These are phyloP conservation scores for Eublepharis macularius DNA, from an alignment of 2,113 vertebrate species.

Conservation along the genomic window DNA sequence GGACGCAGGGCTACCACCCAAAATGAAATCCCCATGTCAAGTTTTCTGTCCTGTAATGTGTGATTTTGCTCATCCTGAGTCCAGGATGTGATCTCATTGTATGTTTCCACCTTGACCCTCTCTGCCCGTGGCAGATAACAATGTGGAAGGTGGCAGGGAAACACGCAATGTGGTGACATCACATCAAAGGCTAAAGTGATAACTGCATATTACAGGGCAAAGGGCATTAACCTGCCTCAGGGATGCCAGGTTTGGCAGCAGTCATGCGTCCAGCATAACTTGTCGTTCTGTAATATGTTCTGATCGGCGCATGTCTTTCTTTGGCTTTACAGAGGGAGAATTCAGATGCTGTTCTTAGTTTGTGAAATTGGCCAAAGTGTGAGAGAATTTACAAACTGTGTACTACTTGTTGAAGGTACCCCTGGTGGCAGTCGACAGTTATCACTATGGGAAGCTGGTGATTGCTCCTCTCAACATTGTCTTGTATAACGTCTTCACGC, in stretches of 20 bases:
- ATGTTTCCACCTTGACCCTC: not conserved
- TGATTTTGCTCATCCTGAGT: not conserved
- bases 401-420: constrained; percentile 79
- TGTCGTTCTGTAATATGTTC: not conserved
- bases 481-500: constrained; percentile 94
- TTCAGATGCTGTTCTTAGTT: not conserved
- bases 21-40: not conserved
- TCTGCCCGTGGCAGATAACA: not conserved
- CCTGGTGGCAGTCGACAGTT: constrained; percentile 89
- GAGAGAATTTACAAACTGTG: not conserved
- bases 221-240: not conserved
- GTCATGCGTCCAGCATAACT: not conserved
- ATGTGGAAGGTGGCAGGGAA: not conserved
- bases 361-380: not conserved
- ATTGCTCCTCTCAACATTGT: constrained; percentile 94
- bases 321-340: too few relatives aligned
- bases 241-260: not conserved
- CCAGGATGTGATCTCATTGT: not conserved
- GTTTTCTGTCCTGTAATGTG: not conserved
- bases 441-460: constrained; percentile 93
- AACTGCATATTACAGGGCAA: not conserved
- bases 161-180: not conserved
- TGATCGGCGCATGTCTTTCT: not conserved
- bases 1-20: not conserved
- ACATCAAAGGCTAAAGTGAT: not conserved